Conservation (phyloP, 2,797 vertebrate species). For the Apogon hyalosoma region DNA sequence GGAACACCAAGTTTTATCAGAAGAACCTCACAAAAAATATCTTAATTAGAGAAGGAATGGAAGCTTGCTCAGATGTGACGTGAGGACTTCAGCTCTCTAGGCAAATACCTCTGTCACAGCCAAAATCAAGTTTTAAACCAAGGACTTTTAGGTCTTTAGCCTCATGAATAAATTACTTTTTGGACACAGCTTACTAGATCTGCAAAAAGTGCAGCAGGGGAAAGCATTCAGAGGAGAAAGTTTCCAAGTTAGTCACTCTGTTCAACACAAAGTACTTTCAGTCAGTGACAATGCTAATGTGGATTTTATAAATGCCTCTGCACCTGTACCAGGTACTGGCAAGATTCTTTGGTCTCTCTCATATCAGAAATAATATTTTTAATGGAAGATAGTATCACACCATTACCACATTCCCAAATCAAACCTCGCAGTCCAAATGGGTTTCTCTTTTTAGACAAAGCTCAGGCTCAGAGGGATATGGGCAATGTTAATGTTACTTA, state of each 20-base stretch:
- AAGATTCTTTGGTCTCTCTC: constrained; percentile 13
- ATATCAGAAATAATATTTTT: constrained; percentile 36
- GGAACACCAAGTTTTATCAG: too few species aligned
- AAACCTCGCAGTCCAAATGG: constrained; percentile 57
- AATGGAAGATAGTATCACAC: constrained; percentile 57
- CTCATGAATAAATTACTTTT: neutral
- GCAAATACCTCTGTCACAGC: neutral
- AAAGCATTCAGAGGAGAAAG: constrained; percentile 7
- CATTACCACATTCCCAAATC: constrained; percentile 49
- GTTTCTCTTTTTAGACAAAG: constrained; percentile 61
- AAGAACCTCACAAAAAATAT: too few species aligned
- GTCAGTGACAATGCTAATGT: constrained; percentile 18
- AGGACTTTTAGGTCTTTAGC: neutral
- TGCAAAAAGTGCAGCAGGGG: neutral
- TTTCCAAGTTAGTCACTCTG: constrained; percentile 30
- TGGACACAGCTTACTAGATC: neutral
- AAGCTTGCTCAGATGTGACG: too few species aligned
- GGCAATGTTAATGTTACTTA: constrained; percentile 72
- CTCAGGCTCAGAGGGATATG: constrained; percentile 49
- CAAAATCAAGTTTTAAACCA: neutral
- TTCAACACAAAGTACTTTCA: constrained; percentile 37
- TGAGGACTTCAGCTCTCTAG: too few species aligned
- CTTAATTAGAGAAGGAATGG: too few species aligned
- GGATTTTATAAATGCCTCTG: constrained; percentile 15
- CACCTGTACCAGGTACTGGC: constrained; percentile 22